Percentiles rank a stretch among this genome's conserved stretches.
Evolutionary conservation across 2,888 invertebrate genomes (phyloP).

Genomic region (Latrodectus elegans): DNA sequence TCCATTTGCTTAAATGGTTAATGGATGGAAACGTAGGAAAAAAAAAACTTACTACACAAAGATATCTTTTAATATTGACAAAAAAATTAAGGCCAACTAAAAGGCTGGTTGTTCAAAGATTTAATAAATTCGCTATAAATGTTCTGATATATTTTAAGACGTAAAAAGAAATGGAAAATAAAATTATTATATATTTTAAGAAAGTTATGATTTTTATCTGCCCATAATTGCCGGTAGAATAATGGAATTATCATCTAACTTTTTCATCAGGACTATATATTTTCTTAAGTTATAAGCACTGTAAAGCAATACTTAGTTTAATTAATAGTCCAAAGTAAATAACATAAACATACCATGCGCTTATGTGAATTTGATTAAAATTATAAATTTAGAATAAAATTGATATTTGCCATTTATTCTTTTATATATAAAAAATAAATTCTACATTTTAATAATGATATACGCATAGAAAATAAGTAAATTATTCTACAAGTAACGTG

Average conservation of each 20-base stretch:
- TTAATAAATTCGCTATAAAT: conserved; percentile 67
- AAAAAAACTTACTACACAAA: conserved; percentile 38
- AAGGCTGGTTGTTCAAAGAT: conserved; percentile 57
- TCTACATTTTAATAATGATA: no score
- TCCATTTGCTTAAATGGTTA: conserved; percentile 63
- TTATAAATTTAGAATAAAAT: no score
- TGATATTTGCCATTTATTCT: no score
- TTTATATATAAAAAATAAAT: no score
- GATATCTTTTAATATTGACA: conserved; percentile 54
- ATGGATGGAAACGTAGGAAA: conserved; percentile 16
- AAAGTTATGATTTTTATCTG: conserved; percentile 35
- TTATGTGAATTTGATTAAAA: no score
- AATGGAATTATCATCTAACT: conserved; percentile 63
- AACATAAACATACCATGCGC: no score
- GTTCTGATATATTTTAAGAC: conserved; percentile 55
- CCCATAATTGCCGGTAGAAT: conserved; percentile 30
- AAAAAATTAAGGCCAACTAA: conserved; percentile 8
- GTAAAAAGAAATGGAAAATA: conserved; percentile 9
- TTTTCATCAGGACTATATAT: no score
- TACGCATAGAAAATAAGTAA: no score
- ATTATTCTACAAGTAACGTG: no score
- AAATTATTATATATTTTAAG: conserved; percentile 14
- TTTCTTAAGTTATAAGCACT: no score
- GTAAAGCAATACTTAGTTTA: no score
- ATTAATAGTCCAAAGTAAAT: no score